These are phyloP conservation scores for Tortrix viridana DNA, from an alignment of 2,888 invertebrate genomes.

Conservation along the genomic window DNA sequence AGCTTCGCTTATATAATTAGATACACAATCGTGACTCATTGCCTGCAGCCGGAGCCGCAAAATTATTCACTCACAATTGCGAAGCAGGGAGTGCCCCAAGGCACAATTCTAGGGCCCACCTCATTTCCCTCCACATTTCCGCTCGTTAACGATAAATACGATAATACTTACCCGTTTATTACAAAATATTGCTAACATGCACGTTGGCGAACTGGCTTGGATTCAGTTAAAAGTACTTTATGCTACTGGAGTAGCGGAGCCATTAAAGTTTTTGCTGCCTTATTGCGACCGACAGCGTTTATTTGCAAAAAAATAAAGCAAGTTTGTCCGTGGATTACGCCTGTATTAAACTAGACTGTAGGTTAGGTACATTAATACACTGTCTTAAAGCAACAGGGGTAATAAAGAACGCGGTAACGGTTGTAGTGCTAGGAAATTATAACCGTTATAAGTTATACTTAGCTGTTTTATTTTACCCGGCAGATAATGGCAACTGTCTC, in stretches of 20 bases:
- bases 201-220: constrained; percentile 63
- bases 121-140: constrained; percentile 69
- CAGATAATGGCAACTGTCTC: constrained; percentile 95
- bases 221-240: constrained; percentile 71
- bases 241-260: constrained; percentile 61
- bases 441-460: constrained; percentile 18
- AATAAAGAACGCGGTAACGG: constrained; percentile 52
- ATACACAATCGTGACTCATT: constrained; percentile 42
- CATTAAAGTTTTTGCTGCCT: constrained; percentile 44
- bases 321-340: constrained; percentile 59
- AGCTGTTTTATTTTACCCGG: constrained; percentile 45
- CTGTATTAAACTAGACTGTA: constrained; percentile 44
- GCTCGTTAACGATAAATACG: constrained; percentile 70
- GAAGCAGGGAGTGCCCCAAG: constrained; percentile 60
- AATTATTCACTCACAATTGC: constrained; percentile 54
- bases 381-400: constrained; percentile 52
- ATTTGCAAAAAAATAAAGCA: constrained; percentile 45
- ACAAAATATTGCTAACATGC: constrained; percentile 68
- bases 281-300: constrained; percentile 42
- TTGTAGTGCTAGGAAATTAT: constrained; percentile 19
- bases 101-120: constrained; percentile 59
- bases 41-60: constrained; percentile 44
- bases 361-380: constrained; percentile 41
- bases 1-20: constrained; percentile 40
- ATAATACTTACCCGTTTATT: constrained; percentile 71